These are phyloP conservation scores for Noturus placidus DNA, from an alignment of 2,113 vertebrate genomes.

Conservation along the genomic window DNA sequence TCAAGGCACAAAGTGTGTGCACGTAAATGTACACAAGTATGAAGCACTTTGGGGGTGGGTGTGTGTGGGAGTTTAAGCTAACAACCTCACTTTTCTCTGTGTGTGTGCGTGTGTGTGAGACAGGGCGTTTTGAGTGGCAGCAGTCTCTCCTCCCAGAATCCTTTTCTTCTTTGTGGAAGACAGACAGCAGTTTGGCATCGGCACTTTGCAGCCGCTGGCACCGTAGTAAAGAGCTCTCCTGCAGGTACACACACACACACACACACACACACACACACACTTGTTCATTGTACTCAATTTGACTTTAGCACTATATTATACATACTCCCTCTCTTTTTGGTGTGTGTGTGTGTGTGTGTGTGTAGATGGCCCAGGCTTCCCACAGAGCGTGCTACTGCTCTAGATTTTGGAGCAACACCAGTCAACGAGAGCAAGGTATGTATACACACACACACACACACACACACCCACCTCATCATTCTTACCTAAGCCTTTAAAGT, in stretches of 20 bases:
- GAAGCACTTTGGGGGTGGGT: not conserved
- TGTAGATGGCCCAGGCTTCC: slow-evolving; percentile 80
- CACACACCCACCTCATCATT: not conserved
- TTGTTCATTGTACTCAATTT: not conserved
- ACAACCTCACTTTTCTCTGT: not conserved
- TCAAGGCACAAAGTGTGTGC: not conserved
- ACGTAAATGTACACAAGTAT: not conserved
- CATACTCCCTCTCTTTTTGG: not conserved
- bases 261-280: not conserved
- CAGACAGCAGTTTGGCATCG: slow-evolving; percentile 84
- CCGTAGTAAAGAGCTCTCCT: slow-evolving; percentile 77
- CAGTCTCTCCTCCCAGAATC: slow-evolving; percentile 81
- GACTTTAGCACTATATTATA: not conserved
- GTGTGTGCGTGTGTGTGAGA: not conserved
- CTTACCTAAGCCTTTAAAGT: too few relatives aligned
- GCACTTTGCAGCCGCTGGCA: slow-evolving; percentile 86
- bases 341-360: not conserved
- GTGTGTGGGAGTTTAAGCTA: slow-evolving; percentile 68
- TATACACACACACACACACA: not conserved
- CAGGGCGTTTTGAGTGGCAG: slow-evolving; percentile 85
- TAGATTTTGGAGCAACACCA: slow-evolving; percentile 88
- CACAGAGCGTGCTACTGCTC: slow-evolving; percentile 68
- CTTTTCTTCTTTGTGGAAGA: slow-evolving; percentile 74
- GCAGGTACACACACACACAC: slow-evolving; percentile 75
- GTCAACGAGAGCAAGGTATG: slow-evolving; percentile 86